Base-by-base conservation (phyloP, 2,797 vertebrate species). In the Pangasius larnaudii region DNA sequence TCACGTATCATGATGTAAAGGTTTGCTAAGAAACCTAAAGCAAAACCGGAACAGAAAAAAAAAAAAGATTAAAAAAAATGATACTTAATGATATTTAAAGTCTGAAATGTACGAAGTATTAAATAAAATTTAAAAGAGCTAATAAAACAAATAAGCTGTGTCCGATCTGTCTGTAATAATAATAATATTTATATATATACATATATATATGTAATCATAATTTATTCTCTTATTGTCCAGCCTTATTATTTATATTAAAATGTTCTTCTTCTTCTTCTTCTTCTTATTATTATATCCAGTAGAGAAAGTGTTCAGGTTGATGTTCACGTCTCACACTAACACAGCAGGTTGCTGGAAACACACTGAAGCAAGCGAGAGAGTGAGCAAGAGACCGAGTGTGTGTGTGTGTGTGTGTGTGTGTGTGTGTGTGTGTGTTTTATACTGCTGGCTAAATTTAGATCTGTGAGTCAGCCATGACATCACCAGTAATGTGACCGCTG, bases 361-460 rank as follows among this genome's bases (percentile, higher is more conserved):
- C 65, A 86, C 59, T 88, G 77, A 85, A 82, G 67, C 36, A 49
- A 53, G 30, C 10, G 30, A 79, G 30, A 39, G 11, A 33, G n/a
- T 0, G 13, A 3, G n/a, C 0, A 9, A 27, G 10, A n/a, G 27
- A 94, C 92, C 94, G 75, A 69, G 87, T 95, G 94, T 95, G 67
- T 69, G 33, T 71, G 67, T 39, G 67, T 7, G 30, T 2, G 8
- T 42, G 42, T 16, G 49, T 19, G 75, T 1, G 49, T 30, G 75
- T 18, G 74, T 36, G 51, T 5, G 30, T 14, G n/a, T 0, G 3
- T 3, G 58, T 56, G 63, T 30, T 63, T 95, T 95, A 95, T 95
- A 94, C 90, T 85, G 88, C 9, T 0, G 14, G 90, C 95, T 97
- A 96, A 95, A 95, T 96, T 96, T 97, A 97, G 95, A 65, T 90